A percentile compares a stretch with the other conserved stretches of the same genome.
These are phyloP conservation scores for Capitulum mitella DNA, from an alignment of 2,888 invertebrate species.

Conservation along the genomic window DNA sequence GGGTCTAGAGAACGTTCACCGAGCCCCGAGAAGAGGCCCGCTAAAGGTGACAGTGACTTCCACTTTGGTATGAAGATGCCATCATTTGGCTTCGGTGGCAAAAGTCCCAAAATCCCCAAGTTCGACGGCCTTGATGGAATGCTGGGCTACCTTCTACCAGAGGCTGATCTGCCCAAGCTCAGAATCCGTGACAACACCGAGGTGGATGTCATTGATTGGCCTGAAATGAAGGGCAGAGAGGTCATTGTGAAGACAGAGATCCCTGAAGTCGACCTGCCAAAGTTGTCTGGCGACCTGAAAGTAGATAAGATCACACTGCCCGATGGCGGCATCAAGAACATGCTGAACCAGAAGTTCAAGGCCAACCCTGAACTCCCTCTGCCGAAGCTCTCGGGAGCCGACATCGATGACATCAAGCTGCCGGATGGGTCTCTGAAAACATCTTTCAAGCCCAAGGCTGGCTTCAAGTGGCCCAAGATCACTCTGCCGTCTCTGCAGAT, in stretches of 20 bases:
- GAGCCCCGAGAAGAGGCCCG: neutral
- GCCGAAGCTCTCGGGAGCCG: slow-evolving; percentile 3
- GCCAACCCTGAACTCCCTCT: neutral
- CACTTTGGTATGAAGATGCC: neutral
- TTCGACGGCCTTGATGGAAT: slow-evolving; percentile 15
- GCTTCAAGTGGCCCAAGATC: slow-evolving; percentile 3
- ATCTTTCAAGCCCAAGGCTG: neutral
- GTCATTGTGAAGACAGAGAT: slow-evolving; percentile 1
- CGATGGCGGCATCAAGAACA: neutral
- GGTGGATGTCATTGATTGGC: neutral
- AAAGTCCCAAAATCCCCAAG: neutral
- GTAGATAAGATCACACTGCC: neutral
- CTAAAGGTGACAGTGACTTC: neutral
- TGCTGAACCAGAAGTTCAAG: slow-evolving; percentile 14
- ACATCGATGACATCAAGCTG: slow-evolving; percentile 7
- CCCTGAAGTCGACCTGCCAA: neutral
- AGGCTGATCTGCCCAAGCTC: neutral
- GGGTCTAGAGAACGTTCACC: neutral
- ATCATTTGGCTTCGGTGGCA: neutral
- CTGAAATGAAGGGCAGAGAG: neutral
- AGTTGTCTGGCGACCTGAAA: neutral
- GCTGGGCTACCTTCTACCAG: neutral
- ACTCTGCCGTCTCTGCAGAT: neutral
- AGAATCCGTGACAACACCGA: slow-evolving; percentile 14
- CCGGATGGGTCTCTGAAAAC: neutral